Evolutionary conservation across 2,797 vertebrate species (phyloP).

Genomic region (Myotis daubentonii): DNA sequence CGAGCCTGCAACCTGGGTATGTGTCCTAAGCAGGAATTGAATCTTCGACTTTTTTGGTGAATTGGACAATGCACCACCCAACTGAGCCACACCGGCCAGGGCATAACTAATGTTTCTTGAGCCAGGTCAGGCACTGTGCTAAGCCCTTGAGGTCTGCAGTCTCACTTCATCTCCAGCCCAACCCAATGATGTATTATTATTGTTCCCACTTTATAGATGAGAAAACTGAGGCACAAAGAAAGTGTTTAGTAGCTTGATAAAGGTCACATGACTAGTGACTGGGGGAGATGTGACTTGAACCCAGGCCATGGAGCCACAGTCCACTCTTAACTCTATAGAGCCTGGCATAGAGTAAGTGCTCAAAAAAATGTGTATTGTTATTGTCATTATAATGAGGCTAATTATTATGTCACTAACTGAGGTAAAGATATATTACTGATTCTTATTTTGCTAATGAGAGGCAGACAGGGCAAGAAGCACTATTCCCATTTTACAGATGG

Average conservation of each 20-base stretch:
- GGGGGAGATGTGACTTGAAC: neutral
- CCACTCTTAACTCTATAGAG: neutral
- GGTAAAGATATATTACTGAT: neutral
- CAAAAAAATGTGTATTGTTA: neutral
- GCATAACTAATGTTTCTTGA: neutral
- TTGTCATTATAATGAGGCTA: neutral
- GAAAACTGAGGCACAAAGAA: neutral
- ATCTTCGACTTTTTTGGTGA: too few relatives aligned
- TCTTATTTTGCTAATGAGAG: neutral
- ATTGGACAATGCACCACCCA: too few relatives aligned
- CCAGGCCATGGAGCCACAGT: neutral
- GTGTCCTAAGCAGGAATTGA: too few relatives aligned
- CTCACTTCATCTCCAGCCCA: neutral
- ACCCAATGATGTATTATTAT: neutral
- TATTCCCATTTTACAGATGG: neutral
- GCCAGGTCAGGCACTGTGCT: neutral
- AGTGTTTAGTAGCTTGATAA: neutral
- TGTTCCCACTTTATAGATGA: neutral
- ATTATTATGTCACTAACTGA: neutral
- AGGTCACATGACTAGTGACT: neutral
- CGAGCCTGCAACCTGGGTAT: too few relatives aligned
- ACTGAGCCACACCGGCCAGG: too few relatives aligned
- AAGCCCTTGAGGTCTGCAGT: neutral
- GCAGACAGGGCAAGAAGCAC: neutral
- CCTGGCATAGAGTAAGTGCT: neutral